phyloP scores from a whole-genome alignment of 2,113 vertebrate genomes.

The Motacilla tschutschensis region DNA sequence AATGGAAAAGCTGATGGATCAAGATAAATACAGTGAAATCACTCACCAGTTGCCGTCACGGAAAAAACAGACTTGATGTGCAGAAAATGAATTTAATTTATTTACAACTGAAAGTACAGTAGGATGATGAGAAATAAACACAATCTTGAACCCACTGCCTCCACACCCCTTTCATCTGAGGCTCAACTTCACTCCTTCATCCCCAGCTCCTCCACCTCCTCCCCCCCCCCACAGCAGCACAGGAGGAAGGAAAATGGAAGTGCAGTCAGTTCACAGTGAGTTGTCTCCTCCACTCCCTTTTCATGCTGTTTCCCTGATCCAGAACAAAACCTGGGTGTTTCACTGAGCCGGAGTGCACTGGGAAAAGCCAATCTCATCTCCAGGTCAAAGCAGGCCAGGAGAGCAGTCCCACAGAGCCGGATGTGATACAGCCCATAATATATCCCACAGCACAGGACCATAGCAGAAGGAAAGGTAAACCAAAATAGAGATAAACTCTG shows the following conservation, averaged over 20 bases:
- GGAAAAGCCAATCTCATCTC: not conserved
- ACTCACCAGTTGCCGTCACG: not conserved
- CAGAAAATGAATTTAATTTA: not conserved
- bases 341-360: not conserved
- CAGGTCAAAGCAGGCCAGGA: not conserved
- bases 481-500: not conserved
- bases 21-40: not conserved
- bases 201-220: not conserved
- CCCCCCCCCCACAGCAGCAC: too few relatives aligned
- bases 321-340: not conserved
- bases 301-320: not conserved
- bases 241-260: not conserved
- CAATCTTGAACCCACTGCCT: fast-evolving
- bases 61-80: fast-evolving
- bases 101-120: not conserved
- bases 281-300: not conserved
- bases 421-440: not conserved
- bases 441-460: too few relatives aligned
- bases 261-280: not conserved
- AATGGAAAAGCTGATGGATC: not conserved
- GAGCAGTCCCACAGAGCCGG: not conserved
- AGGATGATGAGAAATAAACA: not conserved
- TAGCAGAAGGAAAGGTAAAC: not conserved
- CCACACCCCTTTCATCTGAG: not conserved
- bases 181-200: not conserved